Base-by-base conservation (phyloP, 2,888 invertebrate genomes). In the Agapostemon virescens region DNA sequence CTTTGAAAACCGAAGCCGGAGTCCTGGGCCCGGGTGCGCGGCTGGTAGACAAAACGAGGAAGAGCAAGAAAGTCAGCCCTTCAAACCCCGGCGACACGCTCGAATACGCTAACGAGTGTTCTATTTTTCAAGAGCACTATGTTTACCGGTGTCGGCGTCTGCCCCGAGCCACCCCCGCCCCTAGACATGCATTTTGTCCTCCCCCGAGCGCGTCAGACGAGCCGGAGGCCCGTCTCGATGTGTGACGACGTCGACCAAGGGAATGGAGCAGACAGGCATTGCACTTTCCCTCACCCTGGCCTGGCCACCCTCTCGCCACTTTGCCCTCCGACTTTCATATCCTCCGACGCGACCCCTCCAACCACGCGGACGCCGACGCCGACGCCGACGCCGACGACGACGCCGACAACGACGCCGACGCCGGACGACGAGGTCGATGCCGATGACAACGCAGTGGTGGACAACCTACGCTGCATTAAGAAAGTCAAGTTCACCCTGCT, bases 221-320 rank as follows among this genome's bases (percentile, higher is more conserved):
- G 71, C 61, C 64, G 79, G 49, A 75, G 79, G 69, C 75, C 68
- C 49, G 26, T 61, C 68, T 36, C 36, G 52, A 55, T 63, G 73
- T 38, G 63, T 38, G 79, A 68, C 77, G 58, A 52, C 77, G 63
- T 66, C 68, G 70, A 20, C 52, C 71, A 52, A 52, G 68, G 63
- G 78, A 63, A 66, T 66, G 84, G 84, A 77, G 82, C 78, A 87
- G 84, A 83, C 85, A 87, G 86, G 87, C 87, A 83, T 75, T 89
- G 89, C 89, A 89, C 89, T 89, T 87, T 88, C 86, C 85, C 86
- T 85, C 87, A 69, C 71, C 70, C 74, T 67, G 68, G 74, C 77
- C 36, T 38, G 55, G 55, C 55, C 74, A 83, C 84, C 82, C 84
- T 83, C 87, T 84, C 88, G 85, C 86, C 81, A 79, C 81, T 77